phyloP scores from a whole-genome alignment of 1,140 invertebrate species.

The Cheumatopsyche charites region DNA sequence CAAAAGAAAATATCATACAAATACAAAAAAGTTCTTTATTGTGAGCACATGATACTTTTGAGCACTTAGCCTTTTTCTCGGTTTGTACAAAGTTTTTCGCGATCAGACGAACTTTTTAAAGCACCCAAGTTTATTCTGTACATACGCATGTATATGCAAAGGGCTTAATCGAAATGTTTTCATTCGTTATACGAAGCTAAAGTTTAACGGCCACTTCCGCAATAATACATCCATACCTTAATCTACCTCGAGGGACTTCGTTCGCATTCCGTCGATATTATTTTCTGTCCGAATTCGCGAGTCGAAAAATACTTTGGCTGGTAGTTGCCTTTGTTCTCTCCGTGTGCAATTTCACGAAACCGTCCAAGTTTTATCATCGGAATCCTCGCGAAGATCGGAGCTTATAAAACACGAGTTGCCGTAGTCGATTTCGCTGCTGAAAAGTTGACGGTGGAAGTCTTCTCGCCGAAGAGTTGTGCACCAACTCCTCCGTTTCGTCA shows the following conservation, averaged over 20 bases:
- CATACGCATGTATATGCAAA: neutral
- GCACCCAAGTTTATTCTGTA: slow-evolving; percentile 35
- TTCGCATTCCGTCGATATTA: neutral
- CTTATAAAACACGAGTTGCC: neutral
- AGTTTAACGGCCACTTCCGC: slow-evolving; percentile 13
- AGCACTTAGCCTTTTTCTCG: neutral
- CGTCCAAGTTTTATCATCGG: slow-evolving; percentile 10
- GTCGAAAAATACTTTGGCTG: neutral
- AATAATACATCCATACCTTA: neutral
- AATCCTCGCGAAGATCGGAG: neutral
- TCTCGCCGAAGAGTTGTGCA: no score
- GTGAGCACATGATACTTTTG: no score
- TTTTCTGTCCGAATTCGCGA: neutral
- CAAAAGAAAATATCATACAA: no score
- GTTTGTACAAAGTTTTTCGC: slow-evolving; percentile 24
- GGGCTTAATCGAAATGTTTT: slow-evolving; percentile 31
- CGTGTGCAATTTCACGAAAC: neutral
- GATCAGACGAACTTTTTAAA: slow-evolving; percentile 42
- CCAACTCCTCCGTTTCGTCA: neutral
- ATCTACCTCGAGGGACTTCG: neutral
- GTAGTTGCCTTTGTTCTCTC: neutral
- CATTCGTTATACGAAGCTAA: slow-evolving; percentile 21
- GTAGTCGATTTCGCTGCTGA: neutral
- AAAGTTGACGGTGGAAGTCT: no score
- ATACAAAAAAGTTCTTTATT: neutral